Evolutionary conservation across 2,113 vertebrate species (phyloP).

Genomic region (Leptocoma aspasia): DNA sequence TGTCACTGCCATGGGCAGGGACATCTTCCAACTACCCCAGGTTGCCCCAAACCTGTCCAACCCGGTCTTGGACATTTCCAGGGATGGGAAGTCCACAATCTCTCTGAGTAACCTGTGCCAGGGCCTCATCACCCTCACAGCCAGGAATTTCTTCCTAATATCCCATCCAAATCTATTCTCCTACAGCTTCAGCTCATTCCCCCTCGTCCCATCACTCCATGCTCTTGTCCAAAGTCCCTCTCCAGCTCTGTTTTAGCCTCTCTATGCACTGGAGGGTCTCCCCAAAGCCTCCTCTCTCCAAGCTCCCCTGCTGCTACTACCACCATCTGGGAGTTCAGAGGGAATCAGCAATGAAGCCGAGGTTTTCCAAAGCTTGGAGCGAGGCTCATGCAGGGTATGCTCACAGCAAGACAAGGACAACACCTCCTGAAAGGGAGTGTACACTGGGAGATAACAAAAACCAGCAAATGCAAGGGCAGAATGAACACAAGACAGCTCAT

Average conservation of each 20-base stretch:
- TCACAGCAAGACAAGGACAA: neutral
- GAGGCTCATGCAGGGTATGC: rapidly evolving
- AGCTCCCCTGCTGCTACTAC: neutral
- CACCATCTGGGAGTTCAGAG: neutral
- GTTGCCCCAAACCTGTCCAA: neutral
- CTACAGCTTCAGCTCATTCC: neutral
- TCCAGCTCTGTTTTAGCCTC: neutral
- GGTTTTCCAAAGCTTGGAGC: neutral
- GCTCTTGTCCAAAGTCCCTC: neutral
- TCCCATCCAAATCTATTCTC: neutral
- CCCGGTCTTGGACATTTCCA: neutral
- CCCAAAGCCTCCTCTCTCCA: neutral
- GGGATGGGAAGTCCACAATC: neutral
- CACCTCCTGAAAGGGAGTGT: rapidly evolving
- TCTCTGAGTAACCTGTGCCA: neutral
- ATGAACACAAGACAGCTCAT: neutral
- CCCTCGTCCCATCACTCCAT: neutral
- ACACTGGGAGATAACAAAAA: neutral
- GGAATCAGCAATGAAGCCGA: neutral
- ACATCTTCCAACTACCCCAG: neutral
- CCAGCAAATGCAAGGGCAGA: neutral
- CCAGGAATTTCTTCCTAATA: neutral
- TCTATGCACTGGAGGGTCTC: neutral
- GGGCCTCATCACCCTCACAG: neutral
- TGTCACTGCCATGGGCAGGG: neutral